Percentiles rank a stretch among this genome's conserved stretches.
Conservation (phyloP, 2,113 vertebrate species). For the Dascyllus trimaculatus region DNA sequence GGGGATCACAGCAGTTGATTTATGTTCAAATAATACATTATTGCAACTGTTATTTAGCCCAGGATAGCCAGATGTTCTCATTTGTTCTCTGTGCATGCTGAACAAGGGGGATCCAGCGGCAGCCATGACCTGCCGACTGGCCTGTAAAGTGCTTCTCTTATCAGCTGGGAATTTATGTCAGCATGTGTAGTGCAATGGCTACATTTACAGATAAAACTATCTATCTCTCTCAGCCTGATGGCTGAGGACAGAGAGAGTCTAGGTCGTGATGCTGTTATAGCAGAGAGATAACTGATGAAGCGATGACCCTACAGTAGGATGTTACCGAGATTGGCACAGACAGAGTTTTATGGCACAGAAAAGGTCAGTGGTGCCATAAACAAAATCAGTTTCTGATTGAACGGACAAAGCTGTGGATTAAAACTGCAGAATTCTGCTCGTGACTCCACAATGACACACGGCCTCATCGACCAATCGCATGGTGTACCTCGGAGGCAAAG, state of each 20-base stretch:
- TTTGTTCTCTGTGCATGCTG: slow-evolving; percentile 28
- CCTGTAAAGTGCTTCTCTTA: slow-evolving; percentile 70
- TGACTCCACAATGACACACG: slow-evolving; percentile 45
- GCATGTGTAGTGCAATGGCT: slow-evolving; percentile 63
- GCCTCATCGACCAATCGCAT: slow-evolving; percentile 31
- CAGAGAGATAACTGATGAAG: slow-evolving; percentile 76
- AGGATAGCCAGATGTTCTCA: slow-evolving; percentile 2
- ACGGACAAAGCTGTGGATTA: slow-evolving; percentile 63
- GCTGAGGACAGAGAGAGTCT: slow-evolving; percentile 68
- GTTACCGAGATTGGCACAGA: slow-evolving; percentile 64
- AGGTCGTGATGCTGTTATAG: slow-evolving; percentile 65
- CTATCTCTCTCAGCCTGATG: slow-evolving; percentile 65
- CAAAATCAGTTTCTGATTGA: slow-evolving; percentile 55
- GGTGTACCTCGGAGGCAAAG: slow-evolving; percentile 54
- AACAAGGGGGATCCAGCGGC: slow-evolving; percentile 24
- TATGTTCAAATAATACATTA: slow-evolving; percentile 10
- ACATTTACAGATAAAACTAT: slow-evolving; percentile 77
- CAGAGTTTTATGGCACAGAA: slow-evolving; percentile 61
- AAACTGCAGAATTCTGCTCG: slow-evolving; percentile 55
- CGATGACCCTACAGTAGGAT: slow-evolving; percentile 56
- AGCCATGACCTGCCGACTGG: slow-evolving; percentile 50
- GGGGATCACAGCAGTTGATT: background rate
- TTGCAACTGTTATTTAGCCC: slow-evolving; percentile 21
- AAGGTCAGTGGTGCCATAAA: slow-evolving; percentile 77
- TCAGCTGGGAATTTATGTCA: slow-evolving; percentile 78